Conservation (phyloP, 2,888 invertebrate genomes). For the Pterobdella sp. region DNA sequence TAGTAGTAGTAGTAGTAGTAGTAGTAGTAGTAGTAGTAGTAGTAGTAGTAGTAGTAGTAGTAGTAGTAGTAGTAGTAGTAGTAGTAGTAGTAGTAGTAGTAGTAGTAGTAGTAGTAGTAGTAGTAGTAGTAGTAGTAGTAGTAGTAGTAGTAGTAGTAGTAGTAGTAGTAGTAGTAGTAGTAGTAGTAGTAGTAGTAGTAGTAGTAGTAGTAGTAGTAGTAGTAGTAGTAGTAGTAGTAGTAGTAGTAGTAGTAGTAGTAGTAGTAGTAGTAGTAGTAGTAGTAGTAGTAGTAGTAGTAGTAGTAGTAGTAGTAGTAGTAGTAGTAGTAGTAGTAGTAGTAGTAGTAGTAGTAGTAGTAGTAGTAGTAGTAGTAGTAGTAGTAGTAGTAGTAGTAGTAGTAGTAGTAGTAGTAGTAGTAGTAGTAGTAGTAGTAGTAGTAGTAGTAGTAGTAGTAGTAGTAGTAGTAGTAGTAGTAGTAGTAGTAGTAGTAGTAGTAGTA, state of each 20-base stretch:
- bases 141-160: slow-evolving; percentile 23
- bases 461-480: slow-evolving; percentile 29
- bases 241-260: slow-evolving; percentile 27
- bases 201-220: slow-evolving; percentile 28
- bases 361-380: slow-evolving; percentile 28
- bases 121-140: too few species aligned
- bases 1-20: slow-evolving; percentile 2
- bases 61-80: too few species aligned
- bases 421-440: slow-evolving; percentile 27
- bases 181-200: slow-evolving; percentile 28
- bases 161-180: slow-evolving; percentile 24
- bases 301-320: slow-evolving; percentile 27
- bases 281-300: slow-evolving; percentile 15
- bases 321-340: slow-evolving; percentile 28
- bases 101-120: too few species aligned
- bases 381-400: slow-evolving; percentile 26
- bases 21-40: neutral
- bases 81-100: too few species aligned
- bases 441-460: slow-evolving; percentile 28
- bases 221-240: slow-evolving; percentile 28
- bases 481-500: slow-evolving; percentile 18
- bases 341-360: slow-evolving; percentile 28
- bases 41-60: too few species aligned
- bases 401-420: slow-evolving; percentile 24
- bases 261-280: slow-evolving; percentile 30